phyloP scores from a whole-genome alignment of 2,888 invertebrate species.

The Monopis laevigella region DNA sequence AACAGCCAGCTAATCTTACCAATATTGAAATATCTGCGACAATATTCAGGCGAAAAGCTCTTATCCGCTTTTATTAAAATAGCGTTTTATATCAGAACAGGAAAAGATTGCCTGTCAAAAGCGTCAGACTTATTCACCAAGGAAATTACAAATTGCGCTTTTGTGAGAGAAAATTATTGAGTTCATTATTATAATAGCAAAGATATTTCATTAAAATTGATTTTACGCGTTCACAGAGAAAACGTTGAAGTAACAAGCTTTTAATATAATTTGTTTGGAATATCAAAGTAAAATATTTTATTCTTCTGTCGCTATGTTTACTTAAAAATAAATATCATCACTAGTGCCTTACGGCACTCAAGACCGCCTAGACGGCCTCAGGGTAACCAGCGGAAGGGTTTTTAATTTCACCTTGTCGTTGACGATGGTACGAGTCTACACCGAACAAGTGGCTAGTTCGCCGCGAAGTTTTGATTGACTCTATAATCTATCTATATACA shows the following conservation, averaged over 20 bases:
- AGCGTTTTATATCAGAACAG: conserved; percentile 42
- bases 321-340: no score
- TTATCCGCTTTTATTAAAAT: conserved; percentile 65
- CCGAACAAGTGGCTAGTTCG: no score
- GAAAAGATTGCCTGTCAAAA: conserved; percentile 16
- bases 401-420: no score
- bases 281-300: no score
- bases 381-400: no score
- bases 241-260: background rate
- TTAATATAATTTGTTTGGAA: background rate
- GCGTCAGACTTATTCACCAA: conserved; percentile 8
- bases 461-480: no score
- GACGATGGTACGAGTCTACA: no score
- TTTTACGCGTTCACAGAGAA: background rate
- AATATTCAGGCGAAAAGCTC: conserved; percentile 52
- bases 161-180: conserved; percentile 12
- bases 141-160: conserved; percentile 12
- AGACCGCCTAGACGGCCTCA: no score
- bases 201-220: conserved; percentile 9
- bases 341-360: no score
- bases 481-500: no score
- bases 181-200: conserved; percentile 10
- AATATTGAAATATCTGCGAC: conserved; percentile 66
- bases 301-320: no score
- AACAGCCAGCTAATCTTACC: conserved; percentile 63